phyloP scores from a whole-genome alignment of 2,113 vertebrate species.

The Astur gentilis region DNA sequence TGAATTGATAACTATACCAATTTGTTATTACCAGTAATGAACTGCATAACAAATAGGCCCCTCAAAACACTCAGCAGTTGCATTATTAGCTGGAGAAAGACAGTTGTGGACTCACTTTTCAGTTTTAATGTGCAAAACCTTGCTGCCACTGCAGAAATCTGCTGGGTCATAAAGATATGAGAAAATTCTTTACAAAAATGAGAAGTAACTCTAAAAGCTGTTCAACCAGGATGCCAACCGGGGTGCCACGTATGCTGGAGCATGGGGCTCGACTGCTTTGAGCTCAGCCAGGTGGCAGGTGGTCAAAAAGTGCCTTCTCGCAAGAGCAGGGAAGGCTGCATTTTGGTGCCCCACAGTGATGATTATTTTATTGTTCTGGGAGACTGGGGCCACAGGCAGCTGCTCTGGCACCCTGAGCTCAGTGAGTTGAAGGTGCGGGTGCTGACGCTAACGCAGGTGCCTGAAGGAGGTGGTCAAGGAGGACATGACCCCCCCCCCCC shows the following conservation, averaged over 20 bases:
- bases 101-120: not conserved
- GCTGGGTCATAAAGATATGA: not conserved
- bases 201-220: not conserved
- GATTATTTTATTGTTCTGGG: not conserved
- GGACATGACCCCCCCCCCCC: not conserved
- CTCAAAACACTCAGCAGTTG: not conserved
- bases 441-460: not conserved
- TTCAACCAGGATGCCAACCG: not conserved
- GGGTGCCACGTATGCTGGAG: not conserved
- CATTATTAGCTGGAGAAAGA: not conserved
- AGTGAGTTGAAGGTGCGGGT: not conserved
- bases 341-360: not conserved
- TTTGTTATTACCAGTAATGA: not conserved
- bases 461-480: not conserved
- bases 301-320: not conserved
- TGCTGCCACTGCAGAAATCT: not conserved
- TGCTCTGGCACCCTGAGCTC: not conserved
- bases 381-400: not conserved
- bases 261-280: fast-evolving
- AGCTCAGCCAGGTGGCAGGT: not conserved
- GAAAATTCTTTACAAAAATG: not conserved
- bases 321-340: not conserved
- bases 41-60: not conserved
- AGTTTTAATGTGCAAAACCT: not conserved
- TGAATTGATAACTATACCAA: not conserved